Evolutionary conservation across 2,888 invertebrate species (phyloP).

Genomic region (Eupithecia centaureata): DNA sequence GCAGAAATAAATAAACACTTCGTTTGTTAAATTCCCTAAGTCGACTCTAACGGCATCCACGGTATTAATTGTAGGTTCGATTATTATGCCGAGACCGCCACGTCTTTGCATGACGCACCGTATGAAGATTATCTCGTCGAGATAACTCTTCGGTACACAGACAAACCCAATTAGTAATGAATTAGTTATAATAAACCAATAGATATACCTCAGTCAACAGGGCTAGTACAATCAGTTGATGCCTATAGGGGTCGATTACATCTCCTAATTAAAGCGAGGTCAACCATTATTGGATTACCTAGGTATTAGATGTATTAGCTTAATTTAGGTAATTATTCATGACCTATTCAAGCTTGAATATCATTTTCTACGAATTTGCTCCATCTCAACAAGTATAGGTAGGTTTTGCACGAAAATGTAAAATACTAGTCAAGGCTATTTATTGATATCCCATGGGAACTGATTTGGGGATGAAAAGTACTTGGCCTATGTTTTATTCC

Average conservation of each 20-base stretch:
- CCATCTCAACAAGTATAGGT: not conserved
- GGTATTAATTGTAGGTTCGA: too few species aligned
- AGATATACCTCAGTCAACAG: not conserved
- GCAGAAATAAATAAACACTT: too few species aligned
- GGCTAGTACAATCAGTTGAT: constrained; percentile 1
- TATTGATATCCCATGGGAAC: too few species aligned
- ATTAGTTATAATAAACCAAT: not conserved
- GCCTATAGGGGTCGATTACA: constrained; percentile 21
- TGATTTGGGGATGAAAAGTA: too few species aligned
- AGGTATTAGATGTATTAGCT: constrained; percentile 49
- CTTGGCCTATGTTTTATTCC: too few species aligned
- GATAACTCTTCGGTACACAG: not conserved
- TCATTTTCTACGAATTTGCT: not conserved
- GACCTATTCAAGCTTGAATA: constrained; percentile 18
- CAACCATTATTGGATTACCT: constrained; percentile 36
- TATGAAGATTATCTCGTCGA: not conserved
- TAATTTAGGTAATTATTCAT: constrained; percentile 55
- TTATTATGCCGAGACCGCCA: too few species aligned
- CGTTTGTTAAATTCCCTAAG: too few species aligned
- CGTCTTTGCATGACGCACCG: too few species aligned
- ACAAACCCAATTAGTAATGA: not conserved
- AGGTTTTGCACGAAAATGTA: too few species aligned
- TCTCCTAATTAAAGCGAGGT: constrained; percentile 31
- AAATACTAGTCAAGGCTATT: too few species aligned
- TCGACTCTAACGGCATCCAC: too few species aligned